Evolutionary conservation across 2,113 vertebrate genomes (phyloP), one percentile per base, ranked within the genome.

Genomic region (Neofelis nebulosa): DNA sequence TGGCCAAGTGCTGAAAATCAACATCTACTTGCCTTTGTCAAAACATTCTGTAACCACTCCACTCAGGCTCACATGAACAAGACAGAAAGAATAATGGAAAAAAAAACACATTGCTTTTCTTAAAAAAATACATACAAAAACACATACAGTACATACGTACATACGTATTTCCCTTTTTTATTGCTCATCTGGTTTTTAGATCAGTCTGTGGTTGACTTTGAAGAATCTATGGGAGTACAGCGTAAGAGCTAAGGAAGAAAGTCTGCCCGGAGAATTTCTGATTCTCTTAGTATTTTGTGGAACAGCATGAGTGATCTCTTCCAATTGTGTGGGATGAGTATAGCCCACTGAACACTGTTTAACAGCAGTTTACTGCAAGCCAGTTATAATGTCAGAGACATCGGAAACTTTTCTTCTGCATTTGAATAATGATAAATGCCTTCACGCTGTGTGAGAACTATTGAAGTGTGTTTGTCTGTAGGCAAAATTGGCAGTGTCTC

Each of bases 381-480:
- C 96, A 97, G 95, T 94, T 96, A 93, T 89, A 97, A 96, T 97
- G 96, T 97, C 91, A 93, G 61, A 97, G 97, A 83, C 91, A 97
- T 85, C 21, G 76, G 98, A 94, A 94, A 93, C 97, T 97, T 98
- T 97, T 65, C 84, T 94, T 85, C 88, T 96, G 0, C 95, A 85
- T 98, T 97, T 98, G 98, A 97, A 96, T 98, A 95, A 97, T 98
- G 71, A 94, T 98, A 98, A 98, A 98, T 97, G 95, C 94, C 94
- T 88, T 89, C 98, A 27, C 21, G 89, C 98, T 98, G 98, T 87
- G 98, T 98, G 96, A 97, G 95, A 95, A 95, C 87, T 97, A 95
- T 78, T 98, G 94, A 97, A 99, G 85, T 98, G 96, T 94, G 91
- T 97, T 98, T 98, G 98, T 98, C 98, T 97, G 98, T 97, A 95